Conservation (phyloP, 2,888 invertebrate species). For the Ptychoptera albimana region DNA sequence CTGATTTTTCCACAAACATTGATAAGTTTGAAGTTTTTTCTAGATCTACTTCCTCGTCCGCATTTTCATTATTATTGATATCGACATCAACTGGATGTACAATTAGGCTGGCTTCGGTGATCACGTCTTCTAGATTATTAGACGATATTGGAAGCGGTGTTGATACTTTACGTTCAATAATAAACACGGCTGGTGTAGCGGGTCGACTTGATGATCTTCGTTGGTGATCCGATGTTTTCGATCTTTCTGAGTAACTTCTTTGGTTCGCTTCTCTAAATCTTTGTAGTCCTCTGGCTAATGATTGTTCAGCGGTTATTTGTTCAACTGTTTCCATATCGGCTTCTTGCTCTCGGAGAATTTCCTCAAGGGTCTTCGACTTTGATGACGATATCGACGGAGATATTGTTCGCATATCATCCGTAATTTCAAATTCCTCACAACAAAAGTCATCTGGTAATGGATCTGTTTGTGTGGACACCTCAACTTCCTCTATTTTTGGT, state of each 20-base stretch:
- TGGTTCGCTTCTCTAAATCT: conserved; percentile 39
- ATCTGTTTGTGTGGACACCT: conserved; percentile 73
- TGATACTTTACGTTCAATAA: conserved; percentile 41
- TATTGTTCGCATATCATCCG: conserved; percentile 27
- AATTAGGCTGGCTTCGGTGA: conserved; percentile 48
- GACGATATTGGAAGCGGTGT: conserved; percentile 39
- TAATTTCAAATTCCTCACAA: conserved; percentile 38
- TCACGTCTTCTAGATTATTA: conserved; percentile 38
- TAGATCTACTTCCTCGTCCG: conserved; percentile 6
- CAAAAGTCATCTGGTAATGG: conserved; percentile 64
- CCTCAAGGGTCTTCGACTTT: conserved; percentile 23
- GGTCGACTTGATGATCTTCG: conserved; percentile 26
- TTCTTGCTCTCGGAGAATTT: conserved; percentile 23
- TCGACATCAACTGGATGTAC: conserved; percentile 46
- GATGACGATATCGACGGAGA: conserved; percentile 27
- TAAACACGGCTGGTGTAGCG: conserved; percentile 43
- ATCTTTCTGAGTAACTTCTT: conserved; percentile 39
- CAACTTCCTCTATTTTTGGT: conserved; percentile 41
- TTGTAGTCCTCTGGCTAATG: conserved; percentile 33
- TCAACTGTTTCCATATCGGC: conserved; percentile 16
- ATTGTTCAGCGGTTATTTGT: conserved; percentile 34
- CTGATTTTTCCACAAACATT: conserved; percentile 3
- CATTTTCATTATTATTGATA: conserved; percentile 15
- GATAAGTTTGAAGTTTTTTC: conserved; percentile 3
- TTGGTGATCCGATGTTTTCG: conserved; percentile 27